phyloP scores from a whole-genome alignment of 1,140 invertebrate species.

The Limonius californicus region DNA sequence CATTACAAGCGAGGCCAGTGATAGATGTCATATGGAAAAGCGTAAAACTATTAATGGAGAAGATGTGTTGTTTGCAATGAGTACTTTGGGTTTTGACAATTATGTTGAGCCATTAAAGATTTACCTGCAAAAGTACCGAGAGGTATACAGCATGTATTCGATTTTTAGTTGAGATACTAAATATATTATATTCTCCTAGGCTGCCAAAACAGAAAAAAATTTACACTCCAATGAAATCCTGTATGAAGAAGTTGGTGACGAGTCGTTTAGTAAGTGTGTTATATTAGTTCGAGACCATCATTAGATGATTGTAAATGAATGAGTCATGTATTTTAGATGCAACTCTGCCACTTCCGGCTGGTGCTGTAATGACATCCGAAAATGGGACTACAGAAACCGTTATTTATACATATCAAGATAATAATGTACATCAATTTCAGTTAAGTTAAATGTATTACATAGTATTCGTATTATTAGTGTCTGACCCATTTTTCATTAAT shows the following conservation, averaged over 20 bases:
- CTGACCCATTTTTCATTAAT: no score
- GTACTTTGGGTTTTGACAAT: conserved; percentile 95
- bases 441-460: conserved; percentile 37
- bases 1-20: conserved; percentile 97
- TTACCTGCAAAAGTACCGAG: conserved; percentile 96
- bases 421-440: conserved; percentile 44
- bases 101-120: conserved; percentile 96
- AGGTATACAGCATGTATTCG: no score
- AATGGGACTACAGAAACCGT: conserved; percentile 40
- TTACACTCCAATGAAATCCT: conserved; percentile 35
- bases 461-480: no score
- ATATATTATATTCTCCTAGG: conserved; percentile 32
- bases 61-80: conserved; percentile 96
- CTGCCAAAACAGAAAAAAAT: conserved; percentile 45
- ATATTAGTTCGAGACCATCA: conserved; percentile 3
- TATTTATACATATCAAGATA: conserved; percentile 45
- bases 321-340: conserved; percentile 36
- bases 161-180: no score
- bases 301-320: conserved; percentile 17
- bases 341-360: conserved; percentile 25
- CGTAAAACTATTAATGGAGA: conserved; percentile 99
- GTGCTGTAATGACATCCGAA: conserved; percentile 35
- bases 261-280: conserved; percentile 42
- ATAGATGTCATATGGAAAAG: conserved; percentile 95
- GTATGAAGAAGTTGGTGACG: conserved; percentile 43